Evolutionary conservation across 2,888 invertebrate genomes (phyloP), one percentile per base, ranked within the genome.

Genomic region (Trachelus tabidus): DNA sequence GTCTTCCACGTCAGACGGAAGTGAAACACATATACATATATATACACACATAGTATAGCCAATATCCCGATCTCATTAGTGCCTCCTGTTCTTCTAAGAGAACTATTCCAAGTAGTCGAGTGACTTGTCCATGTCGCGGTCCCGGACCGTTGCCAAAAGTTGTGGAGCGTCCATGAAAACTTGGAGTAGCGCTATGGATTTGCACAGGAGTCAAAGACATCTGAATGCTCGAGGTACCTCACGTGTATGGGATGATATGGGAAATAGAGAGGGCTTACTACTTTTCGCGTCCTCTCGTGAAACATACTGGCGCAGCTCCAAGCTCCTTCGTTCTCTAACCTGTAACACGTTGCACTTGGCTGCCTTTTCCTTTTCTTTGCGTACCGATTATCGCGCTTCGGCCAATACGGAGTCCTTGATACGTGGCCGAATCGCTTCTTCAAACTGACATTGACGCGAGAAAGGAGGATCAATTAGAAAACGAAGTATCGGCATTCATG

Each of bases 241-340:
- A 15, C 56, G 23, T 56, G 56, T 9, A 56, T 1, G 56, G 23
- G 9, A 56, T 23, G 56, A 56, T 9, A 6, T 9, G 23, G 23
- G 23, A 56, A 23, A 56, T 9, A 9, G 23, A 56, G 56, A 9
- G 56, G 23, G 23, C 2, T 9, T 23, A 56, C 56, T 56, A 23
- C 56, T 9, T 15, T 23, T 56, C 56, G 23, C 23, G 23, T 56
- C 23, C 56, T 80, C 80, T 79, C 79, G 68, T 56, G 79, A 78
- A 79, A 82, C 80, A 77, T 69, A 80, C 79, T 82, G 82, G 82
- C 81, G 56, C 77, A 73, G 69, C 75, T 80, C 82, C 82, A 81
- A 82, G 73, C 73, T 80, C 79, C 79, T 79, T 81, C 23, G 56
- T 56, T 56, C 56, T 56, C 23, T 56, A 56, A 56, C 23, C 56